These are phyloP conservation scores for Drosophila serrata DNA, from an alignment of 1,140 invertebrate species.

Conservation along the genomic window DNA sequence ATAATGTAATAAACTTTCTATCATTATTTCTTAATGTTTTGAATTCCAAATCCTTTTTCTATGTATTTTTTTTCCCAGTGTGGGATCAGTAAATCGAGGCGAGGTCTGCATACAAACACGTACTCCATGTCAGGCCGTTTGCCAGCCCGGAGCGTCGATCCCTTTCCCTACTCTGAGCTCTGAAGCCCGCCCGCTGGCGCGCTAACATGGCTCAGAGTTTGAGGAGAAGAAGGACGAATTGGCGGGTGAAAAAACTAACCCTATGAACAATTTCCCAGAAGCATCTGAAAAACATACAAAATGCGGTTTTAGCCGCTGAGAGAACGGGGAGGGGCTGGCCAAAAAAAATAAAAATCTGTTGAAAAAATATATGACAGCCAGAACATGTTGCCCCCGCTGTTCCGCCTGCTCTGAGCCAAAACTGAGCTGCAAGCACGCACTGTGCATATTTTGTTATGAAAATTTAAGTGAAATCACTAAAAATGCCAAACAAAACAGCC, in stretches of 20 bases:
- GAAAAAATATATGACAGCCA: conserved; percentile 78
- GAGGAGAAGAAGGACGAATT: conserved; percentile 18
- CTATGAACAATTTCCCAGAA: conserved; percentile 76
- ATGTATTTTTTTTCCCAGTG: conserved; percentile 15
- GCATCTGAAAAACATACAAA: conserved; percentile 78
- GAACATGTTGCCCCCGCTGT: conserved; percentile 41
- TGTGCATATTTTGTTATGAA: conserved; percentile 81
- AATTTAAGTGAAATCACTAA: conserved; percentile 84
- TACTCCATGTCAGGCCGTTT: conserved; percentile 70
- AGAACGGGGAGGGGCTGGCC: conserved; percentile 27
- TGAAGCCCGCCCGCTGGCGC: conserved; percentile 9
- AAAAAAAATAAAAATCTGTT: conserved; percentile 74
- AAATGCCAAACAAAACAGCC: conserved; percentile 80
- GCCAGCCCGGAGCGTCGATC: conserved; percentile 32
- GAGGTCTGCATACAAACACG: conserved; percentile 66
- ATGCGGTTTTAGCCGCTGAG: conserved; percentile 75
- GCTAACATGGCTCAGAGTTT: conserved; percentile 37
- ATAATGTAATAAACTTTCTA: no score
- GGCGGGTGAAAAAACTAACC: conserved; percentile 62
- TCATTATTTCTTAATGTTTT: no score
- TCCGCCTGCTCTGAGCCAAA: conserved; percentile 34
- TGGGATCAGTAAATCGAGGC: conserved; percentile 34
- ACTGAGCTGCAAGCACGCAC: conserved; percentile 74
- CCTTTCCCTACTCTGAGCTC: not conserved
- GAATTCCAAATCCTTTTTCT: not conserved